Evolutionary conservation across 2,797 vertebrate genomes (phyloP).

Genomic region (Bovichtus variegatus): DNA sequence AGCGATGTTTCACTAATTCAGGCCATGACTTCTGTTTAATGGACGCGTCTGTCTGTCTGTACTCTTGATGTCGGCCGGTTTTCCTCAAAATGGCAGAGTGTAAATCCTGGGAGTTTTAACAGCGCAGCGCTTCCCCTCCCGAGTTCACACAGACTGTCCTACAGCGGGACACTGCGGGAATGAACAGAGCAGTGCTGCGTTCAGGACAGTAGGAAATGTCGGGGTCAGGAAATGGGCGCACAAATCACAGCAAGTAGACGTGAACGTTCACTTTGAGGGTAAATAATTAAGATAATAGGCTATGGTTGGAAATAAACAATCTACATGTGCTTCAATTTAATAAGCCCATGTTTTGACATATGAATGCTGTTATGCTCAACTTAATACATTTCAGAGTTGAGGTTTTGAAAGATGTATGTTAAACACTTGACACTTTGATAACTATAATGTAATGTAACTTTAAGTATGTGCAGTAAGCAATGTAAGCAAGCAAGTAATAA

Average conservation of each 20-base stretch:
- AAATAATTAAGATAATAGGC: not conserved
- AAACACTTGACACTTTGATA: not conserved
- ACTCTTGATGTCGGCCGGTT: constrained; percentile 59
- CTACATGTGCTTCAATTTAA: not conserved
- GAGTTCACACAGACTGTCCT: constrained; percentile 70
- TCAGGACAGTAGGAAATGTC: constrained; percentile 53
- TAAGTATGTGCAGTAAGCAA: not conserved
- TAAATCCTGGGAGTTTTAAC: constrained; percentile 77
- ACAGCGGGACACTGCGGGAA: constrained; percentile 71
- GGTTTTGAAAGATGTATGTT: not conserved
- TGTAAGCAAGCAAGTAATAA: too few relatives aligned
- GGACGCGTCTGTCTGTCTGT: constrained; percentile 53
- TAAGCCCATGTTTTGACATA: not conserved
- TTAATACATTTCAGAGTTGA: not conserved
- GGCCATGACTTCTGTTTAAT: constrained; percentile 66
- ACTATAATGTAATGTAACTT: not conserved
- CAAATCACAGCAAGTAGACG: not conserved
- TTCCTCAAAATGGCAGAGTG: constrained; percentile 87
- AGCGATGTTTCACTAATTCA: constrained; percentile 21
- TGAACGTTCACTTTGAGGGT: not conserved
- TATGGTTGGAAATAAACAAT: not conserved
- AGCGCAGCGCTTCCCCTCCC: constrained; percentile 58
- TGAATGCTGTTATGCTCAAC: too few relatives aligned
- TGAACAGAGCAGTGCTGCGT: constrained; percentile 63
- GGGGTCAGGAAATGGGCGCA: fast-evolving